Evolutionary conservation across 2,113 vertebrate genomes (phyloP), one percentile per base, ranked within the genome.

Genomic region (Erpornis zantholeuca): DNA sequence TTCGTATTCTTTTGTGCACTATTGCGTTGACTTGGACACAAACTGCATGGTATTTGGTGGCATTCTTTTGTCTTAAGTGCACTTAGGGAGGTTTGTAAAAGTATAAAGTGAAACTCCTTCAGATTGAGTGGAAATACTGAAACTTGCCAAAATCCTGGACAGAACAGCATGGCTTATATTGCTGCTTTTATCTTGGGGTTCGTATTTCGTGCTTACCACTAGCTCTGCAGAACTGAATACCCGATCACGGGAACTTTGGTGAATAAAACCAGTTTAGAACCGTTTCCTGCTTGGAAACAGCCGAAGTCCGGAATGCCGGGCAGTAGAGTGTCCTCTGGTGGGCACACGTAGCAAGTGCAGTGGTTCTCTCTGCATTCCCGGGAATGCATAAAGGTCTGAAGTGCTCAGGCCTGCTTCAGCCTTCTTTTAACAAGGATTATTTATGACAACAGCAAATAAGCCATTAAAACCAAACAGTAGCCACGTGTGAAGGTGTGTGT

Each of bases 281-380:
- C 7, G 16, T 21, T 69, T 57, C 5, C 29, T 21, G 8, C 19
- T 18, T 25, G 25, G 9, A 13, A 78, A 10, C 29, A 15, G 25
- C 24, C 5, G 1, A 2, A 5, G 38, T 11, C 5, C 24, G 42
- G 59, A 14, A 27, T 28, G 24, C 4, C 4, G 14, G 21, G 5
- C 42, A 10, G 18, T 49, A 45, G 7, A 24, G 2, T 47, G 92
- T 73, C 94, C 96, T 97, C 96, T 95, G 66, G 85, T 80, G 96
- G 94, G 13, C 20, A 19, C 11, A 15, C 21, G 0, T 9, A 22
- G 22, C 9, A 78, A 72, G 42, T 59, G 8, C 65, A 60, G 47
- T 27, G 11, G 15, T 10, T 77, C 25, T 31, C 5, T 4, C 12
- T 9, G 15, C n/a, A 0, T 49, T 56, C 19, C 24, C 24, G 7